Percentiles rank a stretch among this genome's conserved stretches.
Conservation (phyloP, 2,888 invertebrate species). For the Noctuana brunneofusca region DNA sequence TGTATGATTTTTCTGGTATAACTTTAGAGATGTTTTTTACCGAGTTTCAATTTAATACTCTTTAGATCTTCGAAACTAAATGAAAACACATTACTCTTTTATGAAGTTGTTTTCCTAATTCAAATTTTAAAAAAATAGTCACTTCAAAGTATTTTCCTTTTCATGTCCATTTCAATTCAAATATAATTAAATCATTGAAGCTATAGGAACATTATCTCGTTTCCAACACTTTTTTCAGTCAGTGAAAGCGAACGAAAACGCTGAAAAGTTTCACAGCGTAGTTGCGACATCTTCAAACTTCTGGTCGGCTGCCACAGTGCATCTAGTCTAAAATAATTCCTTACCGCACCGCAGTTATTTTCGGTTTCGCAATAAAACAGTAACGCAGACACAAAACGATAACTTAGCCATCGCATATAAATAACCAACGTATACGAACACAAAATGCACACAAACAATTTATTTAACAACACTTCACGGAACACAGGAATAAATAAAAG, state of each 20-base stretch:
- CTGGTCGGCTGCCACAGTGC: constrained; percentile 47
- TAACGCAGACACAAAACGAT: constrained; percentile 64
- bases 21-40: no score
- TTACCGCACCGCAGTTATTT: constrained; percentile 72
- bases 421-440: constrained; percentile 38
- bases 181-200: neutral
- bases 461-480: constrained; percentile 30
- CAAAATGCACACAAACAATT: constrained; percentile 42
- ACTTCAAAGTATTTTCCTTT: no score
- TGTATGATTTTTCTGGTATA: no score
- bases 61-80: no score
- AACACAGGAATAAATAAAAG: constrained; percentile 29
- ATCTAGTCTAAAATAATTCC: constrained; percentile 68
- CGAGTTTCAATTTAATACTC: no score
- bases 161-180: neutral
- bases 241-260: neutral
- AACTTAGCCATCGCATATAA: constrained; percentile 36
- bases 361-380: constrained; percentile 65
- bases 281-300: constrained; percentile 43
- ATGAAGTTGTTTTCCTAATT: no score
- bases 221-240: constrained; percentile 10
- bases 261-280: constrained; percentile 12
- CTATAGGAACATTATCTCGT: neutral
- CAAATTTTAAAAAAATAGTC: no score
- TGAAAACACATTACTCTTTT: no score